Base-by-base conservation (phyloP, 1,140 invertebrate species). In the Conus betulinus region DNA sequence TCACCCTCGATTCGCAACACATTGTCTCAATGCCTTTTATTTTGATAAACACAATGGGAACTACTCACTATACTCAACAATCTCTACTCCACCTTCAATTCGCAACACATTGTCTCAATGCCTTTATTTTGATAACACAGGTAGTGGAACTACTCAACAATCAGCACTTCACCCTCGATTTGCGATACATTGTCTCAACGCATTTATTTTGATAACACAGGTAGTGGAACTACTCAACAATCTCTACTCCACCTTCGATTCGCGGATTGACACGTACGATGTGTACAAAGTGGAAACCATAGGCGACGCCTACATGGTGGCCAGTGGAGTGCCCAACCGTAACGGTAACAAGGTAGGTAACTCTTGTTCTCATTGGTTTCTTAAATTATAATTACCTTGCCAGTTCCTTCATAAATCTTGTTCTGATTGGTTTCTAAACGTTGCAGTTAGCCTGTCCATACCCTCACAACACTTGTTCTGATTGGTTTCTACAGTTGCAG, bases 141-240 rank as follows among this genome's bases (percentile, higher is more conserved):
- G 97, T 98, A 8, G 93, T 94, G 23, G 91, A 93, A 25, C 87
- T 94, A 53, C 88, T 94, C 39, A 94, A 94, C 87, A 89, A 85
- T 55, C 76, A 94, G 79, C 94, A 94, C 81, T 91, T 91, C 3
- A 90, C 89, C 81, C 94, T 94, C 90, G 94, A 94, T 82, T 86
- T 57, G 7, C 82, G 92, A 91, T n/a, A 93, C 57, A 60, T 60
- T 60, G 8, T n/a, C n/a, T n/a, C n/a, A n/a, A n/a, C n/a, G n/a
- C n/a, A 0, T 39, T 39, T 3, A 39, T 39, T 39, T 39, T 39
- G 39, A 39, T 39, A 39, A 39, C 39, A 23, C 88, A 89, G 96
- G 97, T 98, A 7, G 94, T 94, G n/a, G 91, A 93, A n/a, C 87
- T 94, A 53, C 88, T 94, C 51, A 94, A 94, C 88, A 89, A 85